Evolutionary conservation across 2,888 invertebrate genomes (phyloP).

Genomic region (Netelia inedita): DNA sequence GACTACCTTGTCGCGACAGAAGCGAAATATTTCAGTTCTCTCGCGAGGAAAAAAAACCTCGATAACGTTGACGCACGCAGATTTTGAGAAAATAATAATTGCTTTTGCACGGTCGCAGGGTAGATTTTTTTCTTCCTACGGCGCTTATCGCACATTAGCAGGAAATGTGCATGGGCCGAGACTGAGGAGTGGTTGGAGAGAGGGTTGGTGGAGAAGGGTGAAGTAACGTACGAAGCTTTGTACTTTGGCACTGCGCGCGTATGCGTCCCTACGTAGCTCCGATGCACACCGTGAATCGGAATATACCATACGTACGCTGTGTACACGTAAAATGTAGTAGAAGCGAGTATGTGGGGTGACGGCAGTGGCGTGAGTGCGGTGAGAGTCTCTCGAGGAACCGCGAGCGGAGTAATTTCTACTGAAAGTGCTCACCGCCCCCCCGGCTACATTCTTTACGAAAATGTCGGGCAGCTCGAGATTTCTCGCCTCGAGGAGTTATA

Average conservation of each 20-base stretch:
- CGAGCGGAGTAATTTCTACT: constrained; percentile 41
- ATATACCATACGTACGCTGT: not conserved
- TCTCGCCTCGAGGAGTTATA: constrained; percentile 54
- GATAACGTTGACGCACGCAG: not conserved
- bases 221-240: not conserved
- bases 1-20: no score
- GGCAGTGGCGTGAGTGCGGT: constrained; percentile 24
- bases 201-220: not conserved
- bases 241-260: not conserved
- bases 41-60: not conserved
- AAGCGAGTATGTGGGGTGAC: constrained; percentile 12
- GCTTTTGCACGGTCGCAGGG: not conserved
- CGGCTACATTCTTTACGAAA: constrained; percentile 50
- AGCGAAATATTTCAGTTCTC: not conserved
- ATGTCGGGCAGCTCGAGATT: constrained; percentile 48
- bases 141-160: constrained; percentile 47
- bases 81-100: constrained; percentile 39
- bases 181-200: not conserved
- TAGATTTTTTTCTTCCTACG: constrained; percentile 1
- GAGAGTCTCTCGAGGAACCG: constrained; percentile 38
- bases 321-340: constrained; percentile 13
- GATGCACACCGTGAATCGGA: not conserved
- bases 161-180: constrained; percentile 11
- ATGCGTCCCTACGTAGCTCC: not conserved
- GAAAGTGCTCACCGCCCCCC: constrained; percentile 36